A percentile compares a stretch with the other conserved stretches of the same genome.
These are phyloP conservation scores for Drosophila ercepeae DNA, from an alignment of 1,140 invertebrate genomes.

Conservation along the genomic window DNA sequence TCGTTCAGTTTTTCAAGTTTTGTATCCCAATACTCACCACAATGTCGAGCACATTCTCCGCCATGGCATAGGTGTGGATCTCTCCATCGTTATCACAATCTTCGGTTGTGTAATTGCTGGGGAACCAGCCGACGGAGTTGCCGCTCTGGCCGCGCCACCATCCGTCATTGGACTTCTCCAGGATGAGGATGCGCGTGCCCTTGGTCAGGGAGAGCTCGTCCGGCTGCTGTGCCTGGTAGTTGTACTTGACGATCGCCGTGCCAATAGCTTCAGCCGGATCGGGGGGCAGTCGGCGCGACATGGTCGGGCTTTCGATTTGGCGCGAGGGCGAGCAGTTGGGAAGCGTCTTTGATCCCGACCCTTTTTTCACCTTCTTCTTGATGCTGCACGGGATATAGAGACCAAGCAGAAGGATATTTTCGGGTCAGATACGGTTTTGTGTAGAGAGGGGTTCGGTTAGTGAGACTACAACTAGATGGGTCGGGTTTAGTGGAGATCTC, in stretches of 20 bases:
- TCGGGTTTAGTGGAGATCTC: slow-evolving; percentile 14
- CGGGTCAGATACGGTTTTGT: neutral
- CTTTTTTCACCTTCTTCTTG: slow-evolving; percentile 96
- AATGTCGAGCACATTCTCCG: slow-evolving; percentile 96
- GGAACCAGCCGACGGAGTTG: slow-evolving; percentile 95
- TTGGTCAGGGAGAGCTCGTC: slow-evolving; percentile 97
- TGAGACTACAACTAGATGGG: slow-evolving; percentile 34
- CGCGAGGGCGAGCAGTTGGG: slow-evolving; percentile 93
- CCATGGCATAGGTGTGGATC: slow-evolving; percentile 95
- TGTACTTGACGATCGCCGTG: slow-evolving; percentile 97
- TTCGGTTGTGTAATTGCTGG: slow-evolving; percentile 97
- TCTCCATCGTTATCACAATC: slow-evolving; percentile 94
- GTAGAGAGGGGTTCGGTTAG: neutral
- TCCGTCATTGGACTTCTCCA: slow-evolving; percentile 99
- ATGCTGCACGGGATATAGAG: slow-evolving; percentile 87
- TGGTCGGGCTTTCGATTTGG: slow-evolving; percentile 90
- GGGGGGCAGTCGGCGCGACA: slow-evolving; percentile 89
- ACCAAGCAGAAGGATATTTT: neutral
- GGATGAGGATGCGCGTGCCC: slow-evolving; percentile 95
- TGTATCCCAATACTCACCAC: slow-evolving; percentile 87
- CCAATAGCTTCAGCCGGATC: slow-evolving; percentile 95
- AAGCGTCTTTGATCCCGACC: slow-evolving; percentile 92
- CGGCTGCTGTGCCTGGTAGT: slow-evolving; percentile 98
- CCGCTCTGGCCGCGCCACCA: slow-evolving; percentile 99
- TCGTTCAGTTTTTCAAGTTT: neutral